These are phyloP conservation scores for Pentalonia nigronervosa DNA, from an alignment of 1,140 invertebrate genomes.

Conservation along the genomic window DNA sequence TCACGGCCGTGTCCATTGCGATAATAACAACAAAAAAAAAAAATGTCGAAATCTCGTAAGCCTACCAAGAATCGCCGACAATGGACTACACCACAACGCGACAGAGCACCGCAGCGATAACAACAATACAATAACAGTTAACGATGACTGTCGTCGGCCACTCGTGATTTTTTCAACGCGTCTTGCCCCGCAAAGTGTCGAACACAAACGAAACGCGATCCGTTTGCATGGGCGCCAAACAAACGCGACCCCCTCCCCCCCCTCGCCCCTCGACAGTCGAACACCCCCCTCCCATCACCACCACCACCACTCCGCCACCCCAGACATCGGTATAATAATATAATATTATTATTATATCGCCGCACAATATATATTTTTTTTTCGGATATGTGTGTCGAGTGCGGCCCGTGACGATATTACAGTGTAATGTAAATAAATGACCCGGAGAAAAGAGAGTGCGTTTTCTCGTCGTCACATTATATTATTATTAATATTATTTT, in stretches of 20 bases:
- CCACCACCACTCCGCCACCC: no score
- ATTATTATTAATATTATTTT: neutral
- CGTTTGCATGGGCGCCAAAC: neutral
- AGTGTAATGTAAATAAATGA: conserved; percentile 17
- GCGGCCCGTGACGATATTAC: neutral
- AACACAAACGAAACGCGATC: neutral
- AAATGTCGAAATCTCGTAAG: no score
- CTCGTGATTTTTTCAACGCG: neutral
- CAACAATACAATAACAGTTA: neutral
- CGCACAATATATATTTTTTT: neutral
- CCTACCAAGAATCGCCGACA: neutral
- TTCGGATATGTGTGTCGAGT: neutral
- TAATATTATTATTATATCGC: neutral
- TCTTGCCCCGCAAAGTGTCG: neutral
- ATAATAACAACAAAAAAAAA: no score
- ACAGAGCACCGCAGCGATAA: neutral
- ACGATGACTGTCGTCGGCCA: neutral
- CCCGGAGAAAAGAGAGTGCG: neutral
- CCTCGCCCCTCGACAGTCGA: no score
- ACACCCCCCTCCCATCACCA: no score
- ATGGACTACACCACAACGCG: no score
- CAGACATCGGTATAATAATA: neutral
- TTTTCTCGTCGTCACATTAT: neutral
- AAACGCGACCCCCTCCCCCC: neutral
- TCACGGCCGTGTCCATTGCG: no score